phyloP scores from a whole-genome alignment of 2,888 invertebrate species.

The Acleris literana region DNA sequence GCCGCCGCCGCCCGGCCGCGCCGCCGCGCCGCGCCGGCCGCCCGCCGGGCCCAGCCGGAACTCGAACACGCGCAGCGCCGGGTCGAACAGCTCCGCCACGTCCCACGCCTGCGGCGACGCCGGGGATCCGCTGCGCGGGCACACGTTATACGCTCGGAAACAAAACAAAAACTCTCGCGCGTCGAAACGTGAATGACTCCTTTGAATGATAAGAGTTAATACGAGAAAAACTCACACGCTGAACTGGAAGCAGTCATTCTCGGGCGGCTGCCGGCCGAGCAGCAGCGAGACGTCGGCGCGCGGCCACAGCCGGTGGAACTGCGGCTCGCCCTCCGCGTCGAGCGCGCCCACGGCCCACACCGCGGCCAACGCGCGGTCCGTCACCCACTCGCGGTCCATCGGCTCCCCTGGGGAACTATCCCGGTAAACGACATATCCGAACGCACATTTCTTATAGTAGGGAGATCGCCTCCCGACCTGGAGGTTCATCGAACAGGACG shows the following conservation, averaged over 20 bases:
- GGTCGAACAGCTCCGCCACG: constrained; percentile 86
- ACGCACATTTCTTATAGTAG: neutral
- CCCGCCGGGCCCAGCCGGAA: constrained; percentile 94
- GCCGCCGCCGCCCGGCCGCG: constrained; percentile 58
- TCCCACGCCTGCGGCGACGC: constrained; percentile 79
- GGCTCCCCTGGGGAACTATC: constrained; percentile 85
- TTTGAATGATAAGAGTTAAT: too few species aligned
- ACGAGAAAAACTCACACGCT: constrained; percentile 69
- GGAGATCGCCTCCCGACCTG: too few species aligned
- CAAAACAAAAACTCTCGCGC: too few species aligned
- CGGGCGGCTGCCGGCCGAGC: constrained; percentile 85
- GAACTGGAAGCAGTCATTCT: constrained; percentile 90
- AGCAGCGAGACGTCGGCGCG: constrained; percentile 87
- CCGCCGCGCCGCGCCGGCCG: constrained; percentile 89
- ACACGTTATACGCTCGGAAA: too few species aligned
- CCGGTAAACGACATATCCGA: neutral
- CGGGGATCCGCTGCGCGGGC: constrained; percentile 33
- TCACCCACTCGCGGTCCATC: constrained; percentile 89
- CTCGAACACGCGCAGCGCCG: constrained; percentile 89
- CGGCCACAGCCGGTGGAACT: constrained; percentile 92
- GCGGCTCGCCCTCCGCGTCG: constrained; percentile 90
- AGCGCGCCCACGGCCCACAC: constrained; percentile 94
- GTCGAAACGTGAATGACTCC: too few species aligned
- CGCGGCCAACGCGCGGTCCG: constrained; percentile 86
- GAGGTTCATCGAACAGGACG: too few species aligned